A percentile compares a stretch with the other conserved stretches of the same genome.
Conservation (phyloP, 1,140 invertebrate genomes). For the Reticulitermes speratus region DNA sequence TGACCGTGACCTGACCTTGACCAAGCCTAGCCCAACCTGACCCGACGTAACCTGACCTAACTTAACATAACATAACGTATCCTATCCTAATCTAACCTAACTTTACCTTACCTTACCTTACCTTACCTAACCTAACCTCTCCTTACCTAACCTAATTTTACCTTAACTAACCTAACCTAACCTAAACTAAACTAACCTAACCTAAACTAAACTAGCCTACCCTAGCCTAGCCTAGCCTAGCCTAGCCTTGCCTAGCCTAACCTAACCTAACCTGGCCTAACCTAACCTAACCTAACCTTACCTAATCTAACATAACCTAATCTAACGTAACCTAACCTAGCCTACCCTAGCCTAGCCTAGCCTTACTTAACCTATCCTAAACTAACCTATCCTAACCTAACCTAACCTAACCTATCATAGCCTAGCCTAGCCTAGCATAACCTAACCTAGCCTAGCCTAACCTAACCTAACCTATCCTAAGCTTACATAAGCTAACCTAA, state of each 20-base stretch:
- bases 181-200: background rate
- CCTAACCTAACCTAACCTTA: too few species aligned
- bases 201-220: background rate
- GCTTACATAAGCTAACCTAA: background rate
- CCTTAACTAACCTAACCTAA: background rate
- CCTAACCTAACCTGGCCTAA: too few species aligned
- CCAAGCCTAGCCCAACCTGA: too few species aligned
- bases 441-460: background rate
- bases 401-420: too few species aligned
- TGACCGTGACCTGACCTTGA: too few species aligned
- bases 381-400: too few species aligned
- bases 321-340: too few species aligned
- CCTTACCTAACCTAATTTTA: background rate
- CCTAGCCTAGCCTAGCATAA: too few species aligned
- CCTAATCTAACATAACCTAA: too few species aligned
- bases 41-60: background rate
- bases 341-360: too few species aligned
- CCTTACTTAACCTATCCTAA: too few species aligned
- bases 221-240: background rate
- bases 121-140: background rate
- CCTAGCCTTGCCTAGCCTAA: too few species aligned
- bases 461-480: background rate
- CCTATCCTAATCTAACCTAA: background rate
- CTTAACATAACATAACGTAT: background rate
- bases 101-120: background rate